These are phyloP conservation scores for Myotis myotis DNA, from an alignment of 2,797 vertebrate genomes.

Conservation along the genomic window DNA sequence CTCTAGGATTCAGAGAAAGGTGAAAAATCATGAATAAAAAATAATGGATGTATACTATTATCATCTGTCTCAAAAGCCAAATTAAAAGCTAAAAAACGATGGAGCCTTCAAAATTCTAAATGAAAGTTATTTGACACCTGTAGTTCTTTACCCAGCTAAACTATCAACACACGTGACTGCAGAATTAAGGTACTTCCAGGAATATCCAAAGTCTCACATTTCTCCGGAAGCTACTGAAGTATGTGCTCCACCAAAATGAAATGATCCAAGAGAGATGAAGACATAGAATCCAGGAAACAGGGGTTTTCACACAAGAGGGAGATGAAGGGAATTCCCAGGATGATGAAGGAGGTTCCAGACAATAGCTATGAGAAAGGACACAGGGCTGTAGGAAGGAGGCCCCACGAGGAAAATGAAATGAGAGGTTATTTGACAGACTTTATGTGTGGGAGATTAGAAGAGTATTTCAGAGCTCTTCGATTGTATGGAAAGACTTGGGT, in stretches of 20 bases:
- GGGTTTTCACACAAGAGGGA: not conserved
- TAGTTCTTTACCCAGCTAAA: not conserved
- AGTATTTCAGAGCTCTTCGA: not conserved
- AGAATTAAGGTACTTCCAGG: constrained; percentile 29
- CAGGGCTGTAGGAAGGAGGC: not conserved
- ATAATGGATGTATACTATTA: not conserved
- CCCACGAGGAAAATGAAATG: not conserved
- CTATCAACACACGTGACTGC: not conserved
- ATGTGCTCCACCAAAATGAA: not conserved
- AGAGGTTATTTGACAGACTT: not conserved
- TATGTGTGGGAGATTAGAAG: not conserved
- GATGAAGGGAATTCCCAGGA: not conserved
- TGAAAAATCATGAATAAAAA: not conserved
- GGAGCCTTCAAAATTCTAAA: not conserved
- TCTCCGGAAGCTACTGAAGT: not conserved
- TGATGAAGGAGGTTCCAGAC: not conserved
- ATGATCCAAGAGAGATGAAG: not conserved
- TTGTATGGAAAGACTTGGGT: not conserved
- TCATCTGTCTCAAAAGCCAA: constrained; percentile 15
- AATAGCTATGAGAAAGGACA: not conserved
- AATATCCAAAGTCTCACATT: not conserved
- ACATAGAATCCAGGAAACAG: not conserved
- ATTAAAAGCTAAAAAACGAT: not conserved
- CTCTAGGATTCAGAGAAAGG: not conserved
- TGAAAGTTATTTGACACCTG: not conserved